These are phyloP conservation scores for Stigmatopora nigra DNA, from an alignment of 2,113 vertebrate genomes.

Conservation along the genomic window DNA sequence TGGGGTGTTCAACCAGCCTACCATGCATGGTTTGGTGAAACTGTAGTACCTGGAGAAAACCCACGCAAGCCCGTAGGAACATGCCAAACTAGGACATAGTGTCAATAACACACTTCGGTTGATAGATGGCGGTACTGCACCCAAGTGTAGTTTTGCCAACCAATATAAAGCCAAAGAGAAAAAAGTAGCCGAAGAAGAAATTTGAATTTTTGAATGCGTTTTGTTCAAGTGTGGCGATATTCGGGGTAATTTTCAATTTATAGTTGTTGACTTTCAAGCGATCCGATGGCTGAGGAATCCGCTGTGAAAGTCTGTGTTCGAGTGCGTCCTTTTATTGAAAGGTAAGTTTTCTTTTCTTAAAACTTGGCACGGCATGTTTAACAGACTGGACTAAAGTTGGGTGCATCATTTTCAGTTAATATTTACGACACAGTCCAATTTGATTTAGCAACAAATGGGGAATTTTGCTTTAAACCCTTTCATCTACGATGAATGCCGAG, in stretches of 20 bases:
- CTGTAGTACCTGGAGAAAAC: too few species aligned
- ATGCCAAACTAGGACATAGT: too few species aligned
- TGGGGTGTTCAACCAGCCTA: too few species aligned
- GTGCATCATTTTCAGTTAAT: not conserved
- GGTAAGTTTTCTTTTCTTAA: conserved; percentile 60
- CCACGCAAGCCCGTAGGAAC: too few species aligned
- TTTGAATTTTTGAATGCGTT: not conserved
- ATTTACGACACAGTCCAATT: not conserved
- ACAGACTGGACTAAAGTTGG: not conserved
- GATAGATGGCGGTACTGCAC: not conserved
- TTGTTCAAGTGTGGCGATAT: too few species aligned
- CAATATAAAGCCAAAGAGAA: too few species aligned
- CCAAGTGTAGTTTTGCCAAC: not conserved
- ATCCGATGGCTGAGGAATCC: conserved; percentile 77
- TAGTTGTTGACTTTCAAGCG: not conserved
- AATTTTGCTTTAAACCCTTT: too few species aligned
- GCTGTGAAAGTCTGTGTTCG: conserved; percentile 85
- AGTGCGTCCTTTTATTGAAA: conserved; percentile 75
- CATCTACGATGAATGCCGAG: too few species aligned
- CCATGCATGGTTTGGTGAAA: too few species aligned
- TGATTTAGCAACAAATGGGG: not conserved
- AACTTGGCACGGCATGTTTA: not conserved
- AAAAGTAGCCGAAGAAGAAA: not conserved
- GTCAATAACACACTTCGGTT: not conserved
- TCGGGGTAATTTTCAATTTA: too few species aligned